These are phyloP conservation scores for Pampus argenteus DNA, from an alignment of 2,797 vertebrate species.

Conservation along the genomic window DNA sequence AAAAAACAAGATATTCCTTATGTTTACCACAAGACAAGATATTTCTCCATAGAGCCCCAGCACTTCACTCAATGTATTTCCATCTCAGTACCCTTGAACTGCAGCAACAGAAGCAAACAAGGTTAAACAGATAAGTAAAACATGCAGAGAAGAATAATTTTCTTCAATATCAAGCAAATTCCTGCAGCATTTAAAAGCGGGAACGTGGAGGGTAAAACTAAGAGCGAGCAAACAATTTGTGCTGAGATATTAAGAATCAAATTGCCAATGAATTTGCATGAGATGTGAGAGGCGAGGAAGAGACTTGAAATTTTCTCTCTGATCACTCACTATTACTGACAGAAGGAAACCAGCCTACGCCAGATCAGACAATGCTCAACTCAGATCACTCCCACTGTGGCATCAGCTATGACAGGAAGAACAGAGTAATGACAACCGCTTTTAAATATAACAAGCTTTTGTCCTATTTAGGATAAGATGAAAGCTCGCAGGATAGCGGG, in stretches of 20 bases:
- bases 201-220: constrained; percentile 21
- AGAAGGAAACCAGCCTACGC: constrained; percentile 75
- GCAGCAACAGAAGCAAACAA: constrained; percentile 45
- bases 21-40: constrained; percentile 21
- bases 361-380: constrained; percentile 73
- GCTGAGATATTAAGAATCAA: constrained; percentile 54
- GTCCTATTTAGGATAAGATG: constrained; percentile 67
- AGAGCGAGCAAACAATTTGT: constrained; percentile 55
- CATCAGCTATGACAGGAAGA: constrained; percentile 67
- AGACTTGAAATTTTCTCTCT: constrained; percentile 55
- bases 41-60: constrained; percentile 1
- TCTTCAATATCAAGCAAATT: constrained; percentile 29
- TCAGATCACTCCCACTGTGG: constrained; percentile 72
- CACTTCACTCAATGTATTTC: constrained; percentile 16
- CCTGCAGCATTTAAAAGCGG: constrained; percentile 42
- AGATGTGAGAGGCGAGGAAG: constrained; percentile 47
- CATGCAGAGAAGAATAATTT: constrained; percentile 19
- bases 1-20: constrained; percentile 20
- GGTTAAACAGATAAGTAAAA: constrained; percentile 49
- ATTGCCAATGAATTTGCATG: constrained; percentile 54
- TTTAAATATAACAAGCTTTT: constrained; percentile 68
- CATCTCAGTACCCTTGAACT: constrained; percentile 26
- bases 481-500: constrained; percentile 39
- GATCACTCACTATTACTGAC: constrained; percentile 70
- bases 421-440: constrained; percentile 58